phyloP scores from a whole-genome alignment of 2,797 vertebrate genomes.

The Hoplostethus atlanticus region DNA sequence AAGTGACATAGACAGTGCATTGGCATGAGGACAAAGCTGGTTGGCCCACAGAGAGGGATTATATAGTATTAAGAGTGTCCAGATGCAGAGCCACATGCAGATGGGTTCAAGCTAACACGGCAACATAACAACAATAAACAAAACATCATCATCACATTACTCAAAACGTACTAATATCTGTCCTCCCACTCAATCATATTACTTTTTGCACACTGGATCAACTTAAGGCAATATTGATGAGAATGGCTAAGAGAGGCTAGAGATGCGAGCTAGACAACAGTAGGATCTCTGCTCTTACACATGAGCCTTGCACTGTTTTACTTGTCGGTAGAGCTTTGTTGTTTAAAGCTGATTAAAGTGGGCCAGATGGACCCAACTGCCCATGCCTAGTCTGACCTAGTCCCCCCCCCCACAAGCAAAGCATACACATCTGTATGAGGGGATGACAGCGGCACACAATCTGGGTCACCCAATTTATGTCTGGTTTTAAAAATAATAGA shows the following conservation, averaged over 20 bases:
- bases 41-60: constrained; percentile 74
- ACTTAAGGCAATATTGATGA: neutral
- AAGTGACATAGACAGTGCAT: constrained; percentile 57
- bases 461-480: constrained; percentile 68
- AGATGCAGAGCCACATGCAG: constrained; percentile 76
- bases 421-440: constrained; percentile 71
- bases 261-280: constrained; percentile 14
- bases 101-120: constrained; percentile 63
- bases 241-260: neutral
- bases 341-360: constrained; percentile 80
- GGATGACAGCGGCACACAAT: constrained; percentile 60
- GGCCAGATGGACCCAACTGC: constrained; percentile 73
- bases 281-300: constrained; percentile 46
- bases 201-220: constrained; percentile 8
- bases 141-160: constrained; percentile 23
- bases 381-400: constrained; percentile 54
- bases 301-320: constrained; percentile 37
- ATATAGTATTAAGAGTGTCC: constrained; percentile 81
- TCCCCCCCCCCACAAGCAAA: constrained; percentile 28
- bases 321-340: constrained; percentile 58
- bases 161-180: constrained; percentile 8
- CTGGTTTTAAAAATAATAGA: constrained; percentile 13
- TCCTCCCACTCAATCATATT: neutral
- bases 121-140: constrained; percentile 59
- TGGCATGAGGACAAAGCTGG: constrained; percentile 64